A percentile compares a stretch with the other conserved stretches of the same genome.
These are phyloP conservation scores for Galeruca laticollis DNA, from an alignment of 2,888 invertebrate species.

Conservation along the genomic window DNA sequence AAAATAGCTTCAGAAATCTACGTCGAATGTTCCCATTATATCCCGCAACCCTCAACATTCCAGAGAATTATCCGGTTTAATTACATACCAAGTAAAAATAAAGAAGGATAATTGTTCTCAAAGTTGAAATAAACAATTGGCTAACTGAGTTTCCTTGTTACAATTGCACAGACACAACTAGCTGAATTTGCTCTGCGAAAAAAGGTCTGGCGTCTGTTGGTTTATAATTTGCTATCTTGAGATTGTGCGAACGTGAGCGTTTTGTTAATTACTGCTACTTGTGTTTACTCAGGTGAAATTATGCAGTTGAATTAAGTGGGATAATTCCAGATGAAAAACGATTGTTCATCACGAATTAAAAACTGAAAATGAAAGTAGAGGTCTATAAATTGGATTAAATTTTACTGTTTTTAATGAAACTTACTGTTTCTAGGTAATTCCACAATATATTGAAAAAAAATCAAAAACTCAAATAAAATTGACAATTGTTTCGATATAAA, in stretches of 20 bases:
- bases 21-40: too few species aligned
- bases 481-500: too few species aligned
- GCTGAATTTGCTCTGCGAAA: background rate
- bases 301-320: background rate
- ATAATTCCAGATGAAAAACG: background rate
- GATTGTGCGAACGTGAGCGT: background rate
- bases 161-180: background rate
- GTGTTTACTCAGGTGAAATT: background rate
- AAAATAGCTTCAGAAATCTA: too few species aligned
- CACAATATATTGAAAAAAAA: too few species aligned
- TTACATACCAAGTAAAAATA: too few species aligned
- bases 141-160: background rate
- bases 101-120: too few species aligned
- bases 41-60: too few species aligned
- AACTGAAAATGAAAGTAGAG: background rate
- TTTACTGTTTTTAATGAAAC: too few species aligned
- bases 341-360: background rate
- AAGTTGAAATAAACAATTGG: background rate
- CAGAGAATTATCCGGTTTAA: too few species aligned
- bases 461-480: too few species aligned
- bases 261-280: conserved; percentile 3
- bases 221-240: conserved; percentile 2
- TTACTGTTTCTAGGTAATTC: too few species aligned
- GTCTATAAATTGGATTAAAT: too few species aligned
- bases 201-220: background rate